Conservation (phyloP, 2,113 vertebrate species). For the Craseonycteris thonglongyai region DNA sequence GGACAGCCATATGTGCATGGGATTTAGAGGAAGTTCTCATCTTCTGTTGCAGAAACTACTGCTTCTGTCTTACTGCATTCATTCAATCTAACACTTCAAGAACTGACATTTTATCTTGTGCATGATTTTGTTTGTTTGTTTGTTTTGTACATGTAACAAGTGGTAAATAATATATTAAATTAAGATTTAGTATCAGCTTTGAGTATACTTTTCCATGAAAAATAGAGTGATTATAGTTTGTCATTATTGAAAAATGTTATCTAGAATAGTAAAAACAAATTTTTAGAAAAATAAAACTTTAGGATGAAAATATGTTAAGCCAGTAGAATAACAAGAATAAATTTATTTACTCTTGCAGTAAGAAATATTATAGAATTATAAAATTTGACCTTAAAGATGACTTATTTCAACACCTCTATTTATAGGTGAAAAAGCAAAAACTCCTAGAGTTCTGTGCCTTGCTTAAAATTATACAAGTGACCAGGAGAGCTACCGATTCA, state of each 20-base stretch:
- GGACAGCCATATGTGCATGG: neutral
- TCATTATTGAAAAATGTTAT: constrained; percentile 3
- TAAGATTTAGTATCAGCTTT: constrained; percentile 7
- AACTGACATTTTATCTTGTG: neutral
- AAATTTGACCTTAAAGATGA: neutral
- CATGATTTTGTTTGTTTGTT: constrained; percentile 11
- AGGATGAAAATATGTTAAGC: neutral
- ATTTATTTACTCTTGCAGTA: neutral
- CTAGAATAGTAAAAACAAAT: neutral
- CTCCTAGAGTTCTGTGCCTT: neutral
- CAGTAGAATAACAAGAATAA: neutral
- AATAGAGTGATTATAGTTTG: constrained; percentile 3
- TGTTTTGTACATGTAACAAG: neutral
- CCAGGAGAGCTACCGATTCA: neutral
- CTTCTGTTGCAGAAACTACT: neutral
- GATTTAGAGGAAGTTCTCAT: neutral
- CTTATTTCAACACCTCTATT: neutral
- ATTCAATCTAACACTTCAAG: constrained; percentile 27
- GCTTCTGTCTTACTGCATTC: constrained; percentile 17
- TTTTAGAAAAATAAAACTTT: neutral
- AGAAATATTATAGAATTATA: neutral
- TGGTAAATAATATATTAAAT: neutral
- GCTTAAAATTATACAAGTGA: neutral
- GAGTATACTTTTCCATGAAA: neutral
- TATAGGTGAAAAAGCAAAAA: neutral